These are phyloP conservation scores for Conops quadrifasciatus DNA, from an alignment of 2,888 invertebrate genomes.

Conservation along the genomic window DNA sequence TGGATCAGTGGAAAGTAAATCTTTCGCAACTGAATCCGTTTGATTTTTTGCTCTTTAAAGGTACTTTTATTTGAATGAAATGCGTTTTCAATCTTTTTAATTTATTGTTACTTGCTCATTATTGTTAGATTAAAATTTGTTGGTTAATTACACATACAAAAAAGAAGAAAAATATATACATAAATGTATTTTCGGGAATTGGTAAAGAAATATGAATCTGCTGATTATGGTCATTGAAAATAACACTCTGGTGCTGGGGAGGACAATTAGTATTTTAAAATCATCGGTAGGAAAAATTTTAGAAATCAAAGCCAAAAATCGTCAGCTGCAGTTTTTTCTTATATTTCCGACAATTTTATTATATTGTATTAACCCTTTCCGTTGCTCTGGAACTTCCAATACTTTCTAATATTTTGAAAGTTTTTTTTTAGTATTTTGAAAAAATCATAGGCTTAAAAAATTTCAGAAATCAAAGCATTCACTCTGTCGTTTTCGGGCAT, in stretches of 20 bases:
- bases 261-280: too few species aligned
- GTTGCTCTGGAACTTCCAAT: too few species aligned
- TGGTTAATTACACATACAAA: background rate
- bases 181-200: background rate
- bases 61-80: conserved; percentile 44
- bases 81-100: background rate
- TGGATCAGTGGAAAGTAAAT: conserved; percentile 50
- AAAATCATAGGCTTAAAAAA: background rate
- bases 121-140: background rate
- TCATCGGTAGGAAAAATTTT: too few species aligned
- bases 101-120: background rate
- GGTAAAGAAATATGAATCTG: too few species aligned
- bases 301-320: too few species aligned
- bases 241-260: too few species aligned
- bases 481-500: background rate
- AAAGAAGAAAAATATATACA: background rate
- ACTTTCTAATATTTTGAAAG: too few species aligned
- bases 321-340: too few species aligned
- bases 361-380: too few species aligned
- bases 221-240: conserved; percentile 10
- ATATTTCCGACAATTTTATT: too few species aligned
- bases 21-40: conserved; percentile 54
- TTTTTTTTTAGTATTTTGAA: background rate
- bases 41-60: conserved; percentile 61
- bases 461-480: background rate